Conservation (phyloP, 2,888 invertebrate species). For the Mellilla xanthometata region DNA sequence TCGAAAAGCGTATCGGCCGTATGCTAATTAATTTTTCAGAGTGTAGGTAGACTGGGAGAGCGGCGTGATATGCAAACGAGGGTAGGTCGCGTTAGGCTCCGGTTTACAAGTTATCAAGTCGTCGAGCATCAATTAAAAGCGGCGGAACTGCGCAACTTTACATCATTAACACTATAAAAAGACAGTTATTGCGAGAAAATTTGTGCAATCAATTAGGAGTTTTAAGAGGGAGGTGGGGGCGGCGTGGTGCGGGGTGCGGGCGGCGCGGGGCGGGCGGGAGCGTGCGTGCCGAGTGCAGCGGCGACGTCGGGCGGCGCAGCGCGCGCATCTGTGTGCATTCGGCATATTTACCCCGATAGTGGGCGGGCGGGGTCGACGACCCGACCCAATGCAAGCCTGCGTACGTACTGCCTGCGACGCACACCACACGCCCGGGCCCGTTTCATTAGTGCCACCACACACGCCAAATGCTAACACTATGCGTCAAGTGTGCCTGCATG, state of each 20-base stretch:
- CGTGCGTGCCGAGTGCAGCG: conserved; percentile 74
- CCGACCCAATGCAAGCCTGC: conserved; percentile 80
- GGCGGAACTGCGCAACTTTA: conserved; percentile 74
- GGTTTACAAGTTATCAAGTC: conserved; percentile 56
- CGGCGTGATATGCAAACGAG: conserved; percentile 56
- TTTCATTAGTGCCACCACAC: conserved; percentile 72
- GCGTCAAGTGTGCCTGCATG: conserved; percentile 75
- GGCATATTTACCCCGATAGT: conserved; percentile 82
- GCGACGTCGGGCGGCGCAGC: conserved; percentile 62
- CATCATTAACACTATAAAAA: conserved; percentile 81
- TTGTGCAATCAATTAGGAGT: conserved; percentile 82
- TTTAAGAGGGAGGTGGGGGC: conserved; percentile 69
- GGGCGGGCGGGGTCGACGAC: conserved; percentile 79
- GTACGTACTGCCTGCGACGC: conserved; percentile 69
- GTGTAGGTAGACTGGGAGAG: conserved; percentile 50
- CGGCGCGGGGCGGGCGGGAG: conserved; percentile 53
- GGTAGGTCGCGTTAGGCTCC: conserved; percentile 46
- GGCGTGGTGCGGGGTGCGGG: conserved; percentile 70
- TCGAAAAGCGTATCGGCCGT: conserved; percentile 47
- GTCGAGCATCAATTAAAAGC: conserved; percentile 71
- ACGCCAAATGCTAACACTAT: conserved; percentile 71
- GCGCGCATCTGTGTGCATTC: conserved; percentile 82
- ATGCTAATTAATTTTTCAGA: conserved; percentile 69
- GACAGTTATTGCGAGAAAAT: conserved; percentile 82
- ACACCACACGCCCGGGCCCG: conserved; percentile 51